Conservation (phyloP, 2,113 vertebrate species). For the Oncorhynchus mykiss region DNA sequence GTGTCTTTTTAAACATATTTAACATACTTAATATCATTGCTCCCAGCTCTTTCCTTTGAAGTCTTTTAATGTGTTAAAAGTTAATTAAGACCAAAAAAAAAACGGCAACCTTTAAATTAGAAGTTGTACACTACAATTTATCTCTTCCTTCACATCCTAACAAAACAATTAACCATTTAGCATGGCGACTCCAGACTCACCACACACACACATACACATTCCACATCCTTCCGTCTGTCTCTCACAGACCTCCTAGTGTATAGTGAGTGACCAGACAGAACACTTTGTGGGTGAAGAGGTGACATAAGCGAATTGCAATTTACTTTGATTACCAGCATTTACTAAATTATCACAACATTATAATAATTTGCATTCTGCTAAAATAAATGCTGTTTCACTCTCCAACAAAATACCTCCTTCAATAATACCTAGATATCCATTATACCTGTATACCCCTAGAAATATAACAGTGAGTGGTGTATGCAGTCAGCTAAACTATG, state of each 20-base stretch:
- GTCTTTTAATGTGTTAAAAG: slow-evolving; percentile 22
- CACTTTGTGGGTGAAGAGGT: too few relatives aligned
- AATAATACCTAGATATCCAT: background rate
- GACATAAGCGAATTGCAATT: too few relatives aligned
- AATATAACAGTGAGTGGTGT: background rate
- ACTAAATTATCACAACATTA: too few relatives aligned
- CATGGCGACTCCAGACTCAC: slow-evolving; percentile 8
- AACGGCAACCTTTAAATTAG: slow-evolving; percentile 6
- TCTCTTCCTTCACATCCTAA: background rate
- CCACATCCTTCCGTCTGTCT: background rate
- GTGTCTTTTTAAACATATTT: slow-evolving; percentile 59
- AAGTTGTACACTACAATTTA: slow-evolving; percentile 3
- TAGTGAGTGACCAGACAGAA: too few relatives aligned
- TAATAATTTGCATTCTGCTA: too few relatives aligned
- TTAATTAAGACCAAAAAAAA: background rate
- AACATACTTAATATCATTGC: slow-evolving; percentile 41
- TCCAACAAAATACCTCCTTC: too few relatives aligned
- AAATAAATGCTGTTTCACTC: too few relatives aligned
- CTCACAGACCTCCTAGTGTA: background rate
- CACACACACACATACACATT: background rate
- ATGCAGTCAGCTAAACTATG: too few relatives aligned
- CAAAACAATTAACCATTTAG: slow-evolving; percentile 12
- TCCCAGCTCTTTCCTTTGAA: slow-evolving; percentile 26
- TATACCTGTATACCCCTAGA: background rate
- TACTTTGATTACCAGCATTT: too few relatives aligned